Conservation (phyloP, 1,140 invertebrate species). For the Drosophila bipectinata region DNA sequence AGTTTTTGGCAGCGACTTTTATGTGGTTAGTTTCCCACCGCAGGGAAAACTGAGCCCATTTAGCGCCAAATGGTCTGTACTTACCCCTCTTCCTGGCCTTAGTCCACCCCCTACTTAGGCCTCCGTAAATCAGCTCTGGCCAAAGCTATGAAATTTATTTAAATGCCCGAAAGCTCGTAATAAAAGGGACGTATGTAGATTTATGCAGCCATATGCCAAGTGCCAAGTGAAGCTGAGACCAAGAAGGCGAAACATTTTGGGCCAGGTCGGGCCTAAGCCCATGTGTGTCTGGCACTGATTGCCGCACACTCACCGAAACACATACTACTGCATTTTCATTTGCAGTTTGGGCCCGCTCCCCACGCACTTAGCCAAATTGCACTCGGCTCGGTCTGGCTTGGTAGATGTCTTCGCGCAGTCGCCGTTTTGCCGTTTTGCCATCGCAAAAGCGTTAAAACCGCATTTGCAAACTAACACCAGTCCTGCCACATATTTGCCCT, state of each 20-base stretch:
- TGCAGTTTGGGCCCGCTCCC: constrained; percentile 42
- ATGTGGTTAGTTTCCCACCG: constrained; percentile 70
- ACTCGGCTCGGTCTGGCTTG: constrained; percentile 62
- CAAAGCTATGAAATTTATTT: constrained; percentile 78
- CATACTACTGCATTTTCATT: constrained; percentile 63
- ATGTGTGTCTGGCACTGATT: constrained; percentile 67
- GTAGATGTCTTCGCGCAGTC: constrained; percentile 71
- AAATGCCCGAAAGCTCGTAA: constrained; percentile 79
- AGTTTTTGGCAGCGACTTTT: constrained; percentile 63
- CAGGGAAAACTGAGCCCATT: constrained; percentile 72
- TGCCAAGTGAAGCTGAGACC: constrained; percentile 40
- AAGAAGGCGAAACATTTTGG: constrained; percentile 60
- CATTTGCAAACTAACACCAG: constrained; percentile 72
- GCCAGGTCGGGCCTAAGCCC: constrained; percentile 58
- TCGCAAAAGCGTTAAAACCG: constrained; percentile 75
- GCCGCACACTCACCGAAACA: constrained; percentile 33
- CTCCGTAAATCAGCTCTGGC: constrained; percentile 70
- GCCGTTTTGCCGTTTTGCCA: constrained; percentile 40
- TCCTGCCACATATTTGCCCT: constrained; percentile 8
- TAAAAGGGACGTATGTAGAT: constrained; percentile 67
- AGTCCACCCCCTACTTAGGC: not conserved
- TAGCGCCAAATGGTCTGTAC: constrained; percentile 63
- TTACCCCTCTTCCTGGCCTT: constrained; percentile 9
- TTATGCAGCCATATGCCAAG: constrained; percentile 67
- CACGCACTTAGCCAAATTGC: constrained; percentile 80